A percentile compares a stretch with the other conserved stretches of the same genome.
These are phyloP conservation scores for Ganaspis brasiliensis DNA, from an alignment of 2,888 invertebrate genomes.

Conservation along the genomic window DNA sequence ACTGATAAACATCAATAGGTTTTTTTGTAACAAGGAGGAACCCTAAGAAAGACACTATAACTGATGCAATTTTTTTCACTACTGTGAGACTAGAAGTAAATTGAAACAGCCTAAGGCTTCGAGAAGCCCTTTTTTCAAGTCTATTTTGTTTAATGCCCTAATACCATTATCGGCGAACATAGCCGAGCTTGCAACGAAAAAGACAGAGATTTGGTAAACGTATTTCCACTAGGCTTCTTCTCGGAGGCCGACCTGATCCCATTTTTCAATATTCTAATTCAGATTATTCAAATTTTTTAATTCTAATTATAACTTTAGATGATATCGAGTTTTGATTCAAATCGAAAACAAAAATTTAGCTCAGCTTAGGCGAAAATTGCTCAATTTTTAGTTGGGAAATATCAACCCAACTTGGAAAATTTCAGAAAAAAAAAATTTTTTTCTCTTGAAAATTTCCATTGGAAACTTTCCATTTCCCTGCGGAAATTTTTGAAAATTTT, in stretches of 20 bases:
- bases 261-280: not conserved
- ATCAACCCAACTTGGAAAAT: too few species aligned
- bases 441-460: too few species aligned
- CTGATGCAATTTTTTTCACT: slow-evolving; percentile 5
- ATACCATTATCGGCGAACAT: slow-evolving; percentile 68
- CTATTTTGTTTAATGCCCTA: slow-evolving; percentile 77
- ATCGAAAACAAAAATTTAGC: too few species aligned
- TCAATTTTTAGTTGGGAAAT: too few species aligned
- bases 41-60: not conserved
- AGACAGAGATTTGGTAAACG: slow-evolving; percentile 21
- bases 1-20: not conserved
- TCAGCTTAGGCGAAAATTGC: too few species aligned
- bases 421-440: too few species aligned
- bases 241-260: slow-evolving; percentile 21
- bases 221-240: slow-evolving; percentile 37
- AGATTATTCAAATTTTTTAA: not conserved
- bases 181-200: not conserved
- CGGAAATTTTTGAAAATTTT: too few species aligned
- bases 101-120: slow-evolving; percentile 69
- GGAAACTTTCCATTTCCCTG: too few species aligned
- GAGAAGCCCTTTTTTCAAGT: slow-evolving; percentile 73
- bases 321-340: too few species aligned
- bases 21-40: not conserved
- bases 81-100: slow-evolving; percentile 12
- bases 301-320: not conserved